Percentiles rank a stretch among this genome's conserved stretches.
Evolutionary conservation across 2,113 vertebrate genomes (phyloP).

Genomic region (Apaloderma vittatum): DNA sequence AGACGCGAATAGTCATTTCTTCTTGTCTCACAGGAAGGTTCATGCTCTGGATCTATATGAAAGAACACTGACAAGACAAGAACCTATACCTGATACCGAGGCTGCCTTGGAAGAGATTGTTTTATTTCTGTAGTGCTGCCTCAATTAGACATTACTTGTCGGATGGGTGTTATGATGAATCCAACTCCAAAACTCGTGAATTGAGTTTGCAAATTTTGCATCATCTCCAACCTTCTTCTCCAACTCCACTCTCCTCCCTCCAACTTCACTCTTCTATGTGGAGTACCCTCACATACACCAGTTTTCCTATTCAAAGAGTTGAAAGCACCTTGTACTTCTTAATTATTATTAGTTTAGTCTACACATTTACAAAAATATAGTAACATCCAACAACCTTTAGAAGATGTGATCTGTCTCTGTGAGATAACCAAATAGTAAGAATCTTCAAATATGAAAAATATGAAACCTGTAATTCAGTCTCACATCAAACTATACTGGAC

Average conservation of each 20-base stretch:
- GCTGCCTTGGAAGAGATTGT: background rate
- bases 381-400: constrained; percentile 34
- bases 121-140: background rate
- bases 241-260: no score
- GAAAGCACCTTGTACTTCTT: constrained; percentile 8
- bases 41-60: constrained; percentile 15
- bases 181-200: background rate
- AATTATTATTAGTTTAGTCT: background rate
- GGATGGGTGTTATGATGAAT: background rate
- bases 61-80: background rate
- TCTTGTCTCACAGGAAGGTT: constrained; percentile 35
- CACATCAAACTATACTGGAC: constrained; percentile 5
- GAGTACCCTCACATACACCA: background rate
- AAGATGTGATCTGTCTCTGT: constrained; percentile 22
- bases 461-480: constrained; percentile 62
- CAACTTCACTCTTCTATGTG: background rate
- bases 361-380: background rate
- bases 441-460: constrained; percentile 51
- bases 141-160: background rate
- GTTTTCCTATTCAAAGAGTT: background rate
- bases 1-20: constrained; percentile 63
- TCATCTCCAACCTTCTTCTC: background rate
- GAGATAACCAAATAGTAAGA: constrained; percentile 18
- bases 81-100: background rate
- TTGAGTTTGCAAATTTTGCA: background rate